phyloP scores from a whole-genome alignment of 2,888 invertebrate genomes.

The Pheosia tremula region DNA sequence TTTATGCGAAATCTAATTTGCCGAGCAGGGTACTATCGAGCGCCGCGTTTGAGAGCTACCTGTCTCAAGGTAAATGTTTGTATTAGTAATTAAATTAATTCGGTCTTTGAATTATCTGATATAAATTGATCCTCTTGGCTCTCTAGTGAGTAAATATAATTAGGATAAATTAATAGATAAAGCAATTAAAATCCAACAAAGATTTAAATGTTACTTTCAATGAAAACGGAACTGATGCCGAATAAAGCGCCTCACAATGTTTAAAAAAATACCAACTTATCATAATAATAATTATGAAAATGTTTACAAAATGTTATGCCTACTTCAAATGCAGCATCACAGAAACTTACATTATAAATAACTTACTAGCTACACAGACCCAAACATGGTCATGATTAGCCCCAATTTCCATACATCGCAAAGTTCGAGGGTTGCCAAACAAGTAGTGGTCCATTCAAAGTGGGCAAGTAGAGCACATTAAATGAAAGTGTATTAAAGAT shows the following conservation, averaged over 20 bases:
- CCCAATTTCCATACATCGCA: slow-evolving; percentile 31
- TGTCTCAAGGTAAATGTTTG: slow-evolving; percentile 70
- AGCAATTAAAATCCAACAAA: not conserved
- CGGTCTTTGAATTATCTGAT: slow-evolving; percentile 65
- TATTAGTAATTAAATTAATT: slow-evolving; percentile 80
- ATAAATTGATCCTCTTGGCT: slow-evolving; percentile 48
- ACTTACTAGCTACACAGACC: slow-evolving; percentile 11
- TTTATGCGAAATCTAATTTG: slow-evolving; percentile 83
- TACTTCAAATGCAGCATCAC: not conserved
- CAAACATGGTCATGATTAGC: slow-evolving; percentile 32
- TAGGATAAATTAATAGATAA: slow-evolving; percentile 15
- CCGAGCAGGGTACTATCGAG: slow-evolving; percentile 67
- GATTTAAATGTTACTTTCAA: not conserved
- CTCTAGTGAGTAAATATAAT: slow-evolving; percentile 39
- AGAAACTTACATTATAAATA: not conserved
- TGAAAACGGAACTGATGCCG: too few relatives aligned
- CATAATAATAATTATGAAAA: too few relatives aligned
- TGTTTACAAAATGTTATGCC: too few relatives aligned
- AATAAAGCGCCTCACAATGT: too few relatives aligned
- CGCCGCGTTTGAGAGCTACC: slow-evolving; percentile 67
- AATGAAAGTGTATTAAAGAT: slow-evolving; percentile 82
- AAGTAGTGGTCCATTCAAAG: slow-evolving; percentile 62
- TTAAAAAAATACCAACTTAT: too few relatives aligned
- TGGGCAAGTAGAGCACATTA: slow-evolving; percentile 75
- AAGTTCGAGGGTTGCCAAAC: slow-evolving; percentile 60